Percentiles rank a stretch among this genome's conserved stretches.
Evolutionary conservation across 2,888 invertebrate genomes (phyloP).

Genomic region (Leucophora obtusa): DNA sequence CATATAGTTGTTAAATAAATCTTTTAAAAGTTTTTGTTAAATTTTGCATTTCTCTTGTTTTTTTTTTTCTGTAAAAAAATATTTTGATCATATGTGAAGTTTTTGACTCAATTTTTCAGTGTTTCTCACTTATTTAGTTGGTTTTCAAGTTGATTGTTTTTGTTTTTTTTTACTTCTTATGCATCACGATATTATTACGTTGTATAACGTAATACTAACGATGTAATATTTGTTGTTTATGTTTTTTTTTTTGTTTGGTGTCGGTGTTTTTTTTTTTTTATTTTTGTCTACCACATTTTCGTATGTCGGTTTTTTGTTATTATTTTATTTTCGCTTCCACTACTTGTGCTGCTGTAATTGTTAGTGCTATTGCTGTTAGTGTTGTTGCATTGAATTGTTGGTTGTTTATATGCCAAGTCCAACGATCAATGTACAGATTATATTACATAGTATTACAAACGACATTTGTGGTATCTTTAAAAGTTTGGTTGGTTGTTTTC

Average conservation of each 20-base stretch:
- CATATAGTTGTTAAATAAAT: slow-evolving; percentile 45
- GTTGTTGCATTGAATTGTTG: slow-evolving; percentile 50
- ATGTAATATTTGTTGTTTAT: slow-evolving; percentile 46
- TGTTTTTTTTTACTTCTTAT: slow-evolving; percentile 29
- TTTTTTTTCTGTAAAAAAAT: slow-evolving; percentile 13
- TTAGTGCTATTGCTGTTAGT: slow-evolving; percentile 28
- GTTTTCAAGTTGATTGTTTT: slow-evolving; percentile 11
- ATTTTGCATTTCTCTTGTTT: slow-evolving; percentile 17
- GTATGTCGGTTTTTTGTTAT: slow-evolving; percentile 10
- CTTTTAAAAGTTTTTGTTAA: slow-evolving; percentile 4
- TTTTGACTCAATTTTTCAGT: background rate
- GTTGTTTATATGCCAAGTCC: slow-evolving; percentile 76
- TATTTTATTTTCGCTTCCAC: slow-evolving; percentile 33
- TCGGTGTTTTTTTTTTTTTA: background rate
- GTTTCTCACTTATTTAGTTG: background rate
- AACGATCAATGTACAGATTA: slow-evolving; percentile 69
- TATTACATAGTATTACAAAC: slow-evolving; percentile 46
- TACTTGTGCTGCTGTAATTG: slow-evolving; percentile 31
- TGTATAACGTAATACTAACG: slow-evolving; percentile 62
- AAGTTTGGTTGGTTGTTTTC: slow-evolving; percentile 22
- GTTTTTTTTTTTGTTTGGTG: slow-evolving; percentile 3
- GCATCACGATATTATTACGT: slow-evolving; percentile 49
- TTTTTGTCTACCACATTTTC: slow-evolving; percentile 19
- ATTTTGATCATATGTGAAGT: slow-evolving; percentile 47
- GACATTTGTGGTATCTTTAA: slow-evolving; percentile 56